These are phyloP conservation scores for Microcebus ravelobensis DNA, from an alignment of 2,113 vertebrate species.

Conservation along the genomic window DNA sequence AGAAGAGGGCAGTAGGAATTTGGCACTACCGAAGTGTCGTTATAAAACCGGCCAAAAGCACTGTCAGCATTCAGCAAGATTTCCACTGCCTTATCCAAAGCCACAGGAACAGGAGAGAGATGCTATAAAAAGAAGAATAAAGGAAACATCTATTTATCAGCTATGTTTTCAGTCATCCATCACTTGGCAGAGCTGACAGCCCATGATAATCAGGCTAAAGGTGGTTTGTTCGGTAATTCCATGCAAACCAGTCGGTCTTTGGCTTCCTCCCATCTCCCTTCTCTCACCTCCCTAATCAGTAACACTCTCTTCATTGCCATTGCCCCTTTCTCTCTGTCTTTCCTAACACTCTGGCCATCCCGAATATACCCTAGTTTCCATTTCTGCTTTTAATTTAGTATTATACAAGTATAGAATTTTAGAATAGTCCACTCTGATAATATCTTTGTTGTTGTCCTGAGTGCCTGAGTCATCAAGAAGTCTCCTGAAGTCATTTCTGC, in stretches of 20 bases:
- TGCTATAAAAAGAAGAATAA: conserved; percentile 20
- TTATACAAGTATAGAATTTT: not conserved
- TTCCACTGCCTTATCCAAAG: conserved; percentile 49
- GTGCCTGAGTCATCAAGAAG: not conserved
- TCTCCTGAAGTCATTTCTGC: not conserved
- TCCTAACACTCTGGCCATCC: not conserved
- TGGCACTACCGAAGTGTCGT: conserved; percentile 44
- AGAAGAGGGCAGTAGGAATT: conserved; percentile 42
- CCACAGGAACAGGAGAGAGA: not conserved
- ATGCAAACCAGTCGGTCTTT: not conserved
- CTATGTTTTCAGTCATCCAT: not conserved
- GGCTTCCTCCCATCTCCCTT: not conserved
- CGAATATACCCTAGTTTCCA: not conserved
- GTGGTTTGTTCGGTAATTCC: not conserved
- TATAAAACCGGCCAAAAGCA: conserved; percentile 41
- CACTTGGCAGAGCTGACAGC: not conserved
- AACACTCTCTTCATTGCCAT: not conserved
- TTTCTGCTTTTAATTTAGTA: not conserved
- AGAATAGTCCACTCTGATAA: not conserved
- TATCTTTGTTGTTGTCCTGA: not conserved
- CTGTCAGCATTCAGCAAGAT: conserved; percentile 56
- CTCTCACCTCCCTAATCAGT: not conserved
- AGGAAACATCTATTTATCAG: not conserved
- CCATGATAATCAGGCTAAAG: not conserved
- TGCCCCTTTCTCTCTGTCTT: not conserved